phyloP scores from a whole-genome alignment of 1,140 invertebrate species.

The Yoshiicerus persimilis region DNA sequence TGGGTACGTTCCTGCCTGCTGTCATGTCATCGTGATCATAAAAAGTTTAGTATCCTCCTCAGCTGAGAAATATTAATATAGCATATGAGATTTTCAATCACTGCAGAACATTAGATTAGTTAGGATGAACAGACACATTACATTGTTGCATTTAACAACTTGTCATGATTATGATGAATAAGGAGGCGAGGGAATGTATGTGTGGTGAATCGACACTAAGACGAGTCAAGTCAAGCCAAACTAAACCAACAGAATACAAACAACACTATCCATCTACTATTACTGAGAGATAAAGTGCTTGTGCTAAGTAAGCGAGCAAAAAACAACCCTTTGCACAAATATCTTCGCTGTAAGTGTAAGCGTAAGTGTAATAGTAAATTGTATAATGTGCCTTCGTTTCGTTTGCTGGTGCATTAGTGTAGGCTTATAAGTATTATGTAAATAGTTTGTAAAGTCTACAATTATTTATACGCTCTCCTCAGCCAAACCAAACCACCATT shows the following conservation, averaged over 20 bases:
- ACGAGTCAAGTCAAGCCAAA: not conserved
- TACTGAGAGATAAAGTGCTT: not conserved
- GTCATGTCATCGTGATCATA: not conserved
- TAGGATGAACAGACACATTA: not conserved
- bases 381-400: not conserved
- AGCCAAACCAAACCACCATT: too few species aligned
- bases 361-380: not conserved
- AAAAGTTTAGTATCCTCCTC: not conserved
- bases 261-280: not conserved
- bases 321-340: slow-evolving; percentile 15
- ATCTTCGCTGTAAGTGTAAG: not conserved
- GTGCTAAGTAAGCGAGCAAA: not conserved
- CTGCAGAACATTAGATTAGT: not conserved
- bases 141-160: not conserved
- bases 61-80: not conserved
- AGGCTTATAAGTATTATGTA: not conserved
- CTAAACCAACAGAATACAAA: not conserved
- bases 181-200: not conserved
- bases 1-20: not conserved
- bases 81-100: not conserved
- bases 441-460: not conserved
- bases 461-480: not conserved
- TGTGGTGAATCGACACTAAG: not conserved
- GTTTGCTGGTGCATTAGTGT: not conserved
- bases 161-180: slow-evolving; percentile 23